Percentiles rank a stretch among this genome's conserved stretches.
phyloP scores from a whole-genome alignment of 2,888 invertebrate species.

The Pogonocherus hispidulus region DNA sequence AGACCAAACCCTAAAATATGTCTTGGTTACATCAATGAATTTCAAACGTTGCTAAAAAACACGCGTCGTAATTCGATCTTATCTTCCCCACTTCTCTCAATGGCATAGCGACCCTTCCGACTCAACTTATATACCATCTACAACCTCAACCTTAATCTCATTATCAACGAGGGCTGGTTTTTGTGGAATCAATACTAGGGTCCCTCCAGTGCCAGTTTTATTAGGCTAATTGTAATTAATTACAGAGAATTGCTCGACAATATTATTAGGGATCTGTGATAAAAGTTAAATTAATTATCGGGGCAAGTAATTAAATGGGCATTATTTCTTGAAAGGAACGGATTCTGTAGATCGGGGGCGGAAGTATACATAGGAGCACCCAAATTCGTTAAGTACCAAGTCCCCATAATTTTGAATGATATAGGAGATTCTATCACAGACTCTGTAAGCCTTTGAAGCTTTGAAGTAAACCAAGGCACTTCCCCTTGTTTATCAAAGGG shows the following conservation, averaged over 20 bases:
- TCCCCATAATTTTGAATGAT: neutral
- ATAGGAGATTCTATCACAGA: neutral
- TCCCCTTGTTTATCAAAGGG: neutral
- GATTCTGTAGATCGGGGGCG: neutral
- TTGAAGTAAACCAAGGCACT: neutral
- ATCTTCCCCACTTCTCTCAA: neutral
- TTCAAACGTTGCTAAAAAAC: neutral
- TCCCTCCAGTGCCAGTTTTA: constrained; percentile 16
- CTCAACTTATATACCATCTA: constrained; percentile 10
- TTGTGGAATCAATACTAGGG: constrained; percentile 29
- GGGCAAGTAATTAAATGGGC: neutral
- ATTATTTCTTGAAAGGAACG: neutral
- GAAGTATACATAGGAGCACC: neutral
- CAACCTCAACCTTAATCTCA: constrained; percentile 4
- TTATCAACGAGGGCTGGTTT: constrained; percentile 21
- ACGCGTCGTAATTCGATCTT: neutral
- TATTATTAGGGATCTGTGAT: constrained; percentile 14
- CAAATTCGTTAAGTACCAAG: neutral
- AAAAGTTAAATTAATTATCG: constrained; percentile 7
- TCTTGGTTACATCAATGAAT: too few species aligned
- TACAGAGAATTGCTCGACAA: constrained; percentile 8
- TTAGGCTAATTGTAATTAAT: constrained; percentile 34
- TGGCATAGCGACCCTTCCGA: neutral
- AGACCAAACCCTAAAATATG: too few species aligned
- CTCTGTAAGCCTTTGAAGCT: neutral